Conservation (phyloP, 2,888 invertebrate genomes). For the Branchinecta sandiegonensis region DNA sequence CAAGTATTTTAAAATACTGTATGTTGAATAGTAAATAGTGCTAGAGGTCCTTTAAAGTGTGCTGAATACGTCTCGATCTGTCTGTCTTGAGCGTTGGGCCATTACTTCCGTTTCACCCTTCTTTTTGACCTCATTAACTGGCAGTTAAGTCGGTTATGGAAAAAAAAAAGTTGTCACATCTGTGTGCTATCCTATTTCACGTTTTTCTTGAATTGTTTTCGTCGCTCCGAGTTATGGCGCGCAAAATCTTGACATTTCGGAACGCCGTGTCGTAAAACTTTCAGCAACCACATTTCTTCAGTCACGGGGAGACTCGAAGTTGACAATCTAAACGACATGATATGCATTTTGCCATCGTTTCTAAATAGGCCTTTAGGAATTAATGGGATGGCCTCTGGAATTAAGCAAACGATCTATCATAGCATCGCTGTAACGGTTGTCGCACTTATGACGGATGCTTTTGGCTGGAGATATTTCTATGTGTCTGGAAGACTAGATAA, state of each 20-base stretch:
- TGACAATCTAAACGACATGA: conserved; percentile 3
- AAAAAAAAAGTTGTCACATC: background rate
- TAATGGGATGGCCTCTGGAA: background rate
- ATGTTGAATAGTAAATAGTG: too few species aligned
- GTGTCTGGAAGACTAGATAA: too few species aligned
- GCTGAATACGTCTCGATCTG: too few species aligned
- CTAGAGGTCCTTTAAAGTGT: too few species aligned
- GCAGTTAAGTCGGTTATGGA: background rate
- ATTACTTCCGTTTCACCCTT: too few species aligned
- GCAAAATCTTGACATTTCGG: background rate
- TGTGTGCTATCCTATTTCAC: background rate
- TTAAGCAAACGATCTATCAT: conserved; percentile 11
- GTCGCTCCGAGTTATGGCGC: background rate
- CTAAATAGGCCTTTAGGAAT: conserved; percentile 2
- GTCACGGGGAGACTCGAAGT: background rate
- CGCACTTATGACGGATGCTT: background rate
- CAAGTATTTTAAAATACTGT: too few species aligned
- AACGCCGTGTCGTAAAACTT: conserved; percentile 1
- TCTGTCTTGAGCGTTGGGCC: too few species aligned
- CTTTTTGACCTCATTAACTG: too few species aligned
- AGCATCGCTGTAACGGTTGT: background rate
- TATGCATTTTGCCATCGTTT: conserved; percentile 15
- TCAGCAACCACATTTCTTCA: conserved; percentile 9
- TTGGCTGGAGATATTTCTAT: too few species aligned
- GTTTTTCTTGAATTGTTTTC: conserved; percentile 12